These are phyloP conservation scores for Trachops cirrhosus DNA, from an alignment of 2,797 vertebrate species.

Conservation along the genomic window DNA sequence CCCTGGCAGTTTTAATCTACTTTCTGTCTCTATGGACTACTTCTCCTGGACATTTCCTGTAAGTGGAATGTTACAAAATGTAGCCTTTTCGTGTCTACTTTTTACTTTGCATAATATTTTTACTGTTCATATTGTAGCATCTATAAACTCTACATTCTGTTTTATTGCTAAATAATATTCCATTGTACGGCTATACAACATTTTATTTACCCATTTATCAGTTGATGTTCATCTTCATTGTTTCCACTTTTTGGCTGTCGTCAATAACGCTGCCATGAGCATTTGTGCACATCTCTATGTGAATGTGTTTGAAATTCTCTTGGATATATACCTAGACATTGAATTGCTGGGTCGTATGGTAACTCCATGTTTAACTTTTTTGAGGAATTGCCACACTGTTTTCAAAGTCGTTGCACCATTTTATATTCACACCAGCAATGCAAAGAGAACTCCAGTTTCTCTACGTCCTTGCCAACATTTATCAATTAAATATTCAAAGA, in stretches of 20 bases:
- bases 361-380: neutral
- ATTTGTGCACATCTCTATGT: neutral
- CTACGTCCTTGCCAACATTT: neutral
- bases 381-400: neutral
- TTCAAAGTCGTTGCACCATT: neutral
- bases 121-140: neutral
- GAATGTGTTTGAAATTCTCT: neutral
- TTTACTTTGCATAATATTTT: slow-evolving; percentile 10
- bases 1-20: neutral
- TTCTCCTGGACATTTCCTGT: neutral
- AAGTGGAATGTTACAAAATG: neutral
- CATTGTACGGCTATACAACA: neutral
- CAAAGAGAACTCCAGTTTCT: neutral
- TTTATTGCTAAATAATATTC: neutral
- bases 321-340: neutral
- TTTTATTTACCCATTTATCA: slow-evolving; percentile 9
- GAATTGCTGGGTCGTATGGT: neutral
- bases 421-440: neutral
- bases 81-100: slow-evolving; percentile 4
- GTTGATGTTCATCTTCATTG: neutral
- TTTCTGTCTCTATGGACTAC: neutral
- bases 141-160: neutral
- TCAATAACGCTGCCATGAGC: neutral
- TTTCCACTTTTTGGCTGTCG: neutral
- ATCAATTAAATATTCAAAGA: neutral